Evolutionary conservation across 2,113 vertebrate species (phyloP), one percentile per base, ranked within the genome.

Genomic region (Gymnobelideus leadbeateri): DNA sequence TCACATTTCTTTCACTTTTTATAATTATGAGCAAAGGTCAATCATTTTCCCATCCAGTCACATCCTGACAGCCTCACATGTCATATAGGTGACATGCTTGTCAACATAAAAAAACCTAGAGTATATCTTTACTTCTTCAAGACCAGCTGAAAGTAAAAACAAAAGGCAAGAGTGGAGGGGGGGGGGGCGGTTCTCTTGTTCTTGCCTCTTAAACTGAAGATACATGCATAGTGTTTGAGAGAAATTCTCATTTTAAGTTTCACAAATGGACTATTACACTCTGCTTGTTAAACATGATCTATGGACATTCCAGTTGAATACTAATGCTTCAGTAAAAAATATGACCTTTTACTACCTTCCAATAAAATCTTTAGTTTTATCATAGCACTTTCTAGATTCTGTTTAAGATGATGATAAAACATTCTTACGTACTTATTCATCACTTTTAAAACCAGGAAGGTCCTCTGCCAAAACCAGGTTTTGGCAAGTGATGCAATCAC

Each of bases 1-100:
- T 96, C 1, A 77, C 53, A 94, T 92, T 95, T 90, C 92, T 96
- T 98, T 98, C 97, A 95, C 94, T 97, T 99, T 98, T 98, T 96
- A 97, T 98, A 98, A 98, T 96, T 93, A 93, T 95, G 96, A 98
- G 89, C 94, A 98, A 96, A 99, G 97, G 98, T 99, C 98, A 98
- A 31, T 98, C 97, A 95, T 95, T 98, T 98, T 98, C 94, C 96
- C 96, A 84, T 98, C 96, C 98, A 97, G 94, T 97, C 96, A 98
- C 97, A 98, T 97, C 97, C 96, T 98, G 97, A 98, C 97, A 98
- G 95, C 95, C 92, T 98, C 97, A 98, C 97, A 98, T 98, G 98
- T 98, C 98, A 98, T 92, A 92, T 37, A 96, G 97, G 94, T 99
- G 97, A 98, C 98, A 92, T 91, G 93, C 93, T 96, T 98, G 96